Percentiles rank a stretch among this genome's conserved stretches.
Evolutionary conservation across 2,797 vertebrate species (phyloP).

Genomic region (Hylomyscus alleni): DNA sequence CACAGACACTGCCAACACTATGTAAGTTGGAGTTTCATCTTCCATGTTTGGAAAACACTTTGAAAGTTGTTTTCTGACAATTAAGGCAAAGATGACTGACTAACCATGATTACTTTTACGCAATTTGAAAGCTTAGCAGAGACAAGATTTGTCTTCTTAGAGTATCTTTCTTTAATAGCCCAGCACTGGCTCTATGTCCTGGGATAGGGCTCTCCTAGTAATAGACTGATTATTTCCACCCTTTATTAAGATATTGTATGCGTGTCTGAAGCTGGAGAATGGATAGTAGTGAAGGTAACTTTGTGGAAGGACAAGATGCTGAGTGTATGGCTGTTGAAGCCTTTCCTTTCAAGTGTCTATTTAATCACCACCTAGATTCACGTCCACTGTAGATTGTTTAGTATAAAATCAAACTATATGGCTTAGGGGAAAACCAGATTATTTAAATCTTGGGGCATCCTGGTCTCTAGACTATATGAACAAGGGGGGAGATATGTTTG

Average conservation of each 20-base stretch:
- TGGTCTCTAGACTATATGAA: neutral
- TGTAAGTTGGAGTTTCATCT: neutral
- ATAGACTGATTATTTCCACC: neutral
- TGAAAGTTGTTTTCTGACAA: slow-evolving; percentile 49
- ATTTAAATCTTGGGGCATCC: neutral
- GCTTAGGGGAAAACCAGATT: neutral
- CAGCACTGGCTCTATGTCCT: neutral
- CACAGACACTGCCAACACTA: neutral
- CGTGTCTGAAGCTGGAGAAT: neutral
- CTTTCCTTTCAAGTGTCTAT: neutral
- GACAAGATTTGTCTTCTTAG: neutral
- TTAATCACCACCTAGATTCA: neutral
- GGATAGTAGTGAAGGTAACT: neutral
- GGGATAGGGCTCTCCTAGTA: neutral
- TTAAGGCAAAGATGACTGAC: slow-evolving; percentile 30
- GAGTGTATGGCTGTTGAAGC: neutral
- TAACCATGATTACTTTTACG: slow-evolving; percentile 32
- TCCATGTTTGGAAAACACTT: slow-evolving; percentile 61
- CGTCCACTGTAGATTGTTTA: neutral
- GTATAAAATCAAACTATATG: neutral
- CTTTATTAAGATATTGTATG: neutral
- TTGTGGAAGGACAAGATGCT: neutral
- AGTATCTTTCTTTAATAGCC: slow-evolving; percentile 25
- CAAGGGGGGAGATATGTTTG: neutral
- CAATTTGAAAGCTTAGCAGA: slow-evolving; percentile 13